Conservation (phyloP, 2,888 invertebrate species). For the Bembecia ichneumoniformis region DNA sequence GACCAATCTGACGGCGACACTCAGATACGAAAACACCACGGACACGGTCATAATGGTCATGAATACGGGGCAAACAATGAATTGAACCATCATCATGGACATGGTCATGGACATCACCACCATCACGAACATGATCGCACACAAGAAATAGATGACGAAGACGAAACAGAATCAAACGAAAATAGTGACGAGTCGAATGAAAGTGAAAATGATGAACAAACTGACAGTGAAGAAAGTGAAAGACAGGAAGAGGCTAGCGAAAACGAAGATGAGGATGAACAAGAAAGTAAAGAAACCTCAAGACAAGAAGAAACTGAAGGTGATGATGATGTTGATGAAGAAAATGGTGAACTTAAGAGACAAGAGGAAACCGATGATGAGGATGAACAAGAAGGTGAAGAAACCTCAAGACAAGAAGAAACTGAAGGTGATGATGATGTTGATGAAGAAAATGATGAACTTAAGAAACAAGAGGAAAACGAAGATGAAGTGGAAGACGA, state of each 20-base stretch:
- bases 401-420: slow-evolving; percentile 7
- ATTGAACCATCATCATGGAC: slow-evolving; percentile 4
- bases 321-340: slow-evolving; percentile 16
- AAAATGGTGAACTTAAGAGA: slow-evolving; percentile 4
- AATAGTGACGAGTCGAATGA: slow-evolving; percentile 3
- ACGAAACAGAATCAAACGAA: slow-evolving; percentile 1
- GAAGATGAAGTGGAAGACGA: slow-evolving; percentile 6
- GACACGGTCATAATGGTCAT: neutral
- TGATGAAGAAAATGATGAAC: slow-evolving; percentile 6
- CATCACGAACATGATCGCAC: slow-evolving; percentile 3
- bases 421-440: slow-evolving; percentile 9
- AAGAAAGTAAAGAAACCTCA: slow-evolving; percentile 9
- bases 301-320: slow-evolving; percentile 3
- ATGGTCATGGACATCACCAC: neutral
- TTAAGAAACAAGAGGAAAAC: slow-evolving; percentile 9
- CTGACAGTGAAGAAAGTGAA: slow-evolving; percentile 4
- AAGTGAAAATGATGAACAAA: slow-evolving; percentile 3
- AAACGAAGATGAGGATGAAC: slow-evolving; percentile 15
- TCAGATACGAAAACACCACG: neutral
- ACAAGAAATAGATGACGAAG: slow-evolving; percentile 14
- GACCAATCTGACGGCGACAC: neutral
- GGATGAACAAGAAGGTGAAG: slow-evolving; percentile 10
- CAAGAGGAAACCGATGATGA: slow-evolving; percentile 10
- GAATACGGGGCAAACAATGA: slow-evolving; percentile 1
- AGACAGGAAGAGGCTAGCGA: slow-evolving; percentile 24